Conservation (phyloP, 2,797 vertebrate genomes). For the Dicrostonyx torquatus region DNA sequence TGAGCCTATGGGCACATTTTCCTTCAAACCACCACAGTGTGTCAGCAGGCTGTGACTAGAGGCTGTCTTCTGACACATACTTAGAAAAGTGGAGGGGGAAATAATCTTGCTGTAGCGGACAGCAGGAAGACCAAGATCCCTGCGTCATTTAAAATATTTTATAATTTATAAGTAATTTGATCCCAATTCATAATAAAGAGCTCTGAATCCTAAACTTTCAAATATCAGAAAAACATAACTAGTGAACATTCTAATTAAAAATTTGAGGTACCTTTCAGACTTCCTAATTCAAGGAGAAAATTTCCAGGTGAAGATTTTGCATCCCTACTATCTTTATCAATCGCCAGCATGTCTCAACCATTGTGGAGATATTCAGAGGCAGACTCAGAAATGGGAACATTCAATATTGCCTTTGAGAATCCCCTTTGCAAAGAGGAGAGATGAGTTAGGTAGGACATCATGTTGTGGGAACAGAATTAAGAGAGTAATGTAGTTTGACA, state of each 20-base stretch:
- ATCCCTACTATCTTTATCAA: background rate
- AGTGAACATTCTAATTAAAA: background rate
- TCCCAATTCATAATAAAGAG: background rate
- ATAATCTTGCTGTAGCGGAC: background rate
- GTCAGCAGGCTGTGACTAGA: background rate
- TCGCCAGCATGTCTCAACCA: background rate
- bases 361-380: background rate
- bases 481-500: background rate
- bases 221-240: background rate
- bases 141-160: background rate
- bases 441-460: background rate
- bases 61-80: background rate
- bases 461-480: accelerated
- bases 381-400: background rate
- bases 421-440: background rate
- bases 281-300: background rate
- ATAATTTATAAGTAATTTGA: slow-evolving; percentile 8
- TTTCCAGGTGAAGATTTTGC: background rate
- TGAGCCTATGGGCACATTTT: background rate
- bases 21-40: background rate
- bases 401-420: background rate
- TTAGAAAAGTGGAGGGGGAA: accelerated
- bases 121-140: background rate
- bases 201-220: background rate
- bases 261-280: background rate